Base-by-base conservation (phyloP, 2,113 vertebrate species). In the Ceyx melanurus region DNA sequence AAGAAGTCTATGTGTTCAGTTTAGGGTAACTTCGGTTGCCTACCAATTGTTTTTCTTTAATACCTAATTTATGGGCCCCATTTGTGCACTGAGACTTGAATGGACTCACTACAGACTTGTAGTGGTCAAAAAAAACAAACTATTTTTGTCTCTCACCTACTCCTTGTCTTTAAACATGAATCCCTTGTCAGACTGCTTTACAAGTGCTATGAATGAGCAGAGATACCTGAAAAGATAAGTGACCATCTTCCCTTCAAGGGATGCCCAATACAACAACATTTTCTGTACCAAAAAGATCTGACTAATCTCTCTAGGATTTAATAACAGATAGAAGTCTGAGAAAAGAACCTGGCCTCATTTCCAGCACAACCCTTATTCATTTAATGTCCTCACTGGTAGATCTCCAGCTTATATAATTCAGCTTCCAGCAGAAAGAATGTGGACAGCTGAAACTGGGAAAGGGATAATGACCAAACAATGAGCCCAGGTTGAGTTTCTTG, bases 151-250 rank as follows among this genome's bases (percentile, higher is more conserved):
- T 26, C 17, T 92, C 67, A 85, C 20, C 67, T n/a, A 74, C 60
- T 80, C 40, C 46, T 78, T 82, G 5, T 81, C 60, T 62, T 68
- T 50, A 80, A 74, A 45, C 15, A 62, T 9, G 43, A 89, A 83
- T 67, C 46, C 29, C 40, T 81, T 40, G 48, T 60, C 33, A 91
- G 72, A 71, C 71, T 53, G 60, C 15, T 86, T 82, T 50, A 53
- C 15, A 70, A 86, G 50, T 29, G 31, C 26, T 82, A 8, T 46
- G 76, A 88, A 85, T 62, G 64, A 67, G 18, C 16, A 88, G 68
- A 94, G 95, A 95, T 95, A 83, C 76, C 54, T 72, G 71, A 91
- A 86, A 80, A 91, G 91, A 92, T 96, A 94, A 89, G 10, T 86
- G 93, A 91, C 85, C 88, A 77, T 74, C 68, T 88, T 94, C 72